A percentile compares a stretch with the other conserved stretches of the same genome.
Conservation (phyloP, 2,113 vertebrate genomes). For the Abramis brama region DNA sequence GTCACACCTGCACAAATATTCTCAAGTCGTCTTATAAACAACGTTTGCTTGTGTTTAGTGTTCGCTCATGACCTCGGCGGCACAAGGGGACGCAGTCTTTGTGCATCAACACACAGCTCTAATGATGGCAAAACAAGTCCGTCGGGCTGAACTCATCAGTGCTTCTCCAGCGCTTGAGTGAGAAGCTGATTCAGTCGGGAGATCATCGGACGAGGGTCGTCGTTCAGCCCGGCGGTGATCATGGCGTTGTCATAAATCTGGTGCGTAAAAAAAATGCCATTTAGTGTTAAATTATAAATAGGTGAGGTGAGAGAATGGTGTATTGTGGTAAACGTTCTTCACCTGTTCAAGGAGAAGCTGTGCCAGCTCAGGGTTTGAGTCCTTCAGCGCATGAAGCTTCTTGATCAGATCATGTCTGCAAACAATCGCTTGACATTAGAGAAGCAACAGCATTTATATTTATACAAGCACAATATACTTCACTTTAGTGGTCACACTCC, state of each 20-base stretch:
- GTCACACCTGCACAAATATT: constrained; percentile 5
- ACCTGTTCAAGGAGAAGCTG: constrained; percentile 93
- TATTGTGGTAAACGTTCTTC: background rate
- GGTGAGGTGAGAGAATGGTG: background rate
- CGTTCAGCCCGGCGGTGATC: constrained; percentile 92
- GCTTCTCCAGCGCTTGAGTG: constrained; percentile 85
- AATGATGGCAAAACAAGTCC: constrained; percentile 15
- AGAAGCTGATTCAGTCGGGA: constrained; percentile 87
- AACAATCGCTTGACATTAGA: background rate
- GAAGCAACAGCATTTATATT: background rate
- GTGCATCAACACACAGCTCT: background rate
- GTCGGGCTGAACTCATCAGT: constrained; percentile 69
- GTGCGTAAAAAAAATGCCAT: constrained; percentile 9
- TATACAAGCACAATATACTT: no score
- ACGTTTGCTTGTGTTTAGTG: background rate
- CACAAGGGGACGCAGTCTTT: background rate
- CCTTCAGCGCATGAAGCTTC: constrained; percentile 84
- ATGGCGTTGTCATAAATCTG: constrained; percentile 98
- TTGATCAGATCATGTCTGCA: constrained; percentile 88
- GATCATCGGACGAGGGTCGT: constrained; percentile 94
- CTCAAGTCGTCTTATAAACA: background rate
- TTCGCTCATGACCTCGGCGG: background rate
- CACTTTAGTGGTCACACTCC: no score
- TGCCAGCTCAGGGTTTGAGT: constrained; percentile 84
- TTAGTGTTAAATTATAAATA: background rate